A percentile compares a stretch with the other conserved stretches of the same genome.
Evolutionary conservation across 2,113 vertebrate genomes (phyloP).

Genomic region (Corythornis madagascariensis): DNA sequence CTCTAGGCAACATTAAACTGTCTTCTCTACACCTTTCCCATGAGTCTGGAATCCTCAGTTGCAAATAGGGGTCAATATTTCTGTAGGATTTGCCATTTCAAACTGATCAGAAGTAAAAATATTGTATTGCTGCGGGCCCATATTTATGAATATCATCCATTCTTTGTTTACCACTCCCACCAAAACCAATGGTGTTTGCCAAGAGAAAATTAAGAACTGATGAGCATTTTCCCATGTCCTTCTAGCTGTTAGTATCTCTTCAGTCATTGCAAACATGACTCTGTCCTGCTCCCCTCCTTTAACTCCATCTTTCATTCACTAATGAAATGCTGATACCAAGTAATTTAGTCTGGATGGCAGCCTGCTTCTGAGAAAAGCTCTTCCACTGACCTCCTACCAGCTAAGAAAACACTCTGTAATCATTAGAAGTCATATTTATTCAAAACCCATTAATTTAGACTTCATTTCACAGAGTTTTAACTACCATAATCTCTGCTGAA

Average conservation of each 20-base stretch:
- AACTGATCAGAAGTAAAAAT: neutral
- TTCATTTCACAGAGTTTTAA: constrained; percentile 16
- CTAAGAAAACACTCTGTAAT: neutral
- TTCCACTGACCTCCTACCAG: neutral
- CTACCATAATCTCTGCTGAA: neutral
- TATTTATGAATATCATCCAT: neutral
- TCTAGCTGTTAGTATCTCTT: neutral
- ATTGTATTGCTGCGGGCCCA: neutral
- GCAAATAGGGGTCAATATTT: neutral
- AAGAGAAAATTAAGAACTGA: neutral
- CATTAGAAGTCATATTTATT: constrained; percentile 11
- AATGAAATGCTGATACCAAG: neutral
- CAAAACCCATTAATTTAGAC: neutral
- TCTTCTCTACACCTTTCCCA: neutral
- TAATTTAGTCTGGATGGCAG: fast-evolving
- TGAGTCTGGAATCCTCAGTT: neutral
- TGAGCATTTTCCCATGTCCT: neutral
- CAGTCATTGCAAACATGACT: fast-evolving
- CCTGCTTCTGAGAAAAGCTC: neutral
- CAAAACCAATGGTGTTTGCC: neutral
- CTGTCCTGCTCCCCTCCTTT: neutral
- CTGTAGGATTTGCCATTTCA: neutral
- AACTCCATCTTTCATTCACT: neutral
- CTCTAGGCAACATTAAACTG: neutral
- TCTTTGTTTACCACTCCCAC: neutral